Percentiles rank a stretch among this genome's conserved stretches.
Conservation (phyloP, 2,888 invertebrate genomes). For the Ptycholaimellus sp. region DNA sequence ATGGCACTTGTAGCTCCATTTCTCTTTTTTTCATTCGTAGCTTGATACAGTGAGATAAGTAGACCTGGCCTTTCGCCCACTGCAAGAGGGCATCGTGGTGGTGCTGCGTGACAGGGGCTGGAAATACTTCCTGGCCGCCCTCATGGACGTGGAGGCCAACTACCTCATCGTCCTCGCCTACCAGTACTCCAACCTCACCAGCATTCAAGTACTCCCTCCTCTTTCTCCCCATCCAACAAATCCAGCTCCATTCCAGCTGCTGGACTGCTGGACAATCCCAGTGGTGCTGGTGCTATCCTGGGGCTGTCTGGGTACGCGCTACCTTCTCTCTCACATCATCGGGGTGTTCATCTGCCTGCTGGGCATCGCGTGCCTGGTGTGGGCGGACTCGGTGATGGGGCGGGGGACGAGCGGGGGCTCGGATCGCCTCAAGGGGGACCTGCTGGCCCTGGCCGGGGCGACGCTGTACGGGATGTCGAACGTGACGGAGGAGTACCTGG, state of each 20-base stretch:
- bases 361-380: conserved; percentile 56
- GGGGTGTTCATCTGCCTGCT: conserved; percentile 54
- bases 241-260: conserved; percentile 41
- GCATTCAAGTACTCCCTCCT: conserved; percentile 38
- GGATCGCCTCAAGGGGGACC: conserved; percentile 54
- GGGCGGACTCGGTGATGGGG: conserved; percentile 46
- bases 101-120: conserved; percentile 46
- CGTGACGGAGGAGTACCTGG: conserved; percentile 51
- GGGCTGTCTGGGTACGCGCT: conserved; percentile 48
- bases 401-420: conserved; percentile 29
- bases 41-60: no score
- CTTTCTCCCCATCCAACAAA: no score
- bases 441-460: conserved; percentile 53
- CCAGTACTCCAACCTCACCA: conserved; percentile 45
- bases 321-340: conserved; percentile 24
- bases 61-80: conserved; percentile 42
- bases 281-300: conserved; percentile 52
- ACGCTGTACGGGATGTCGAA: conserved; percentile 53
- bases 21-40: no score
- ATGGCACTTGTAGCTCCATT: no score
- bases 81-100: conserved; percentile 38
- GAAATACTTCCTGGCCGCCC: conserved; percentile 49
- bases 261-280: conserved; percentile 62
- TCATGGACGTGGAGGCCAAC: conserved; percentile 62
- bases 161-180: conserved; percentile 57